Percentiles rank a stretch among this genome's conserved stretches.
phyloP scores from a whole-genome alignment of 2,888 invertebrate species.

The Idaea straminata region DNA sequence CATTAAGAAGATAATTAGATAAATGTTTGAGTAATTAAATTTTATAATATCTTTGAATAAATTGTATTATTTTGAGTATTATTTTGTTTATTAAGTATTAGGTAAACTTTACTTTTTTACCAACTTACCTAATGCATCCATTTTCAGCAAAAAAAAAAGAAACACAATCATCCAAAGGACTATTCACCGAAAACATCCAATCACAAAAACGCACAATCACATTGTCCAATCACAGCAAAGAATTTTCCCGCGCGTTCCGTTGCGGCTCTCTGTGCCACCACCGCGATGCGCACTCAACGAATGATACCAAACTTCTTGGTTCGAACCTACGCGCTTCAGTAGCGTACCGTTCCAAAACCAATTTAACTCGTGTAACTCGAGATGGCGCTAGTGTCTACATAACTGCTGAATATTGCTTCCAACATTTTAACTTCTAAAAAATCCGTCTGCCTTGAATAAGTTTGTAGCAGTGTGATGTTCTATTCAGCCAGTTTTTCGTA shows the following conservation, averaged over 20 bases:
- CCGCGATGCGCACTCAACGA: slow-evolving; percentile 24
- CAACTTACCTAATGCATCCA: not conserved
- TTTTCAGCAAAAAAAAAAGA: not conserved
- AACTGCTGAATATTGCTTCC: not conserved
- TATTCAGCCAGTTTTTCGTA: slow-evolving; percentile 17
- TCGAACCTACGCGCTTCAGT: not conserved
- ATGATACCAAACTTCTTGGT: slow-evolving; percentile 15
- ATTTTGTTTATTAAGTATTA: too few relatives aligned
- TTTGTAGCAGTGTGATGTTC: not conserved
- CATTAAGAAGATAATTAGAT: too few relatives aligned
- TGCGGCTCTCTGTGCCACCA: slow-evolving; percentile 18
- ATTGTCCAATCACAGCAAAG: slow-evolving; percentile 2
- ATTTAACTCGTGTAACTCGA: not conserved
- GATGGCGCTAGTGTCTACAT: not conserved
- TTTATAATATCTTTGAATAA: too few relatives aligned
- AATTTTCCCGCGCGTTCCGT: slow-evolving; percentile 21
- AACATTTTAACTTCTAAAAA: not conserved
- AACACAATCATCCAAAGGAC: not conserved
- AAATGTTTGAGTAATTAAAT: too few relatives aligned
- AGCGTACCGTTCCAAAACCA: not conserved
- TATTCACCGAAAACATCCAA: slow-evolving; percentile 13
- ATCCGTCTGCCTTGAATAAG: not conserved
- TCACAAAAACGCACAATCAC: slow-evolving; percentile 22
- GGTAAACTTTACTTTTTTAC: too few relatives aligned
- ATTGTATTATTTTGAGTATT: too few relatives aligned